Evolutionary conservation across 2,888 invertebrate genomes (phyloP).

Genomic region (Agrochola circellaris): DNA sequence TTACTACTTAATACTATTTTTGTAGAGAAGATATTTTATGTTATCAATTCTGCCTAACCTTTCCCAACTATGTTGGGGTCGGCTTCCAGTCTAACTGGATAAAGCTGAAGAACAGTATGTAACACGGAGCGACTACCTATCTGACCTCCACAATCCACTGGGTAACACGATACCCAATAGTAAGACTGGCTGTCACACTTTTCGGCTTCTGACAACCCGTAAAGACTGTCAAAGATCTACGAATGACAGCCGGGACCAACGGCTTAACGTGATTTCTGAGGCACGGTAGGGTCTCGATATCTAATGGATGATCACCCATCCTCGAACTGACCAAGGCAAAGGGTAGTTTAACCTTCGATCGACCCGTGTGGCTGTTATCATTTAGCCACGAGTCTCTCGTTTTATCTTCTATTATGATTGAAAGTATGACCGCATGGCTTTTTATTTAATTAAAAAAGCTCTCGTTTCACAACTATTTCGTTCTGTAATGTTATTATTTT

Average conservation of each 20-base stretch:
- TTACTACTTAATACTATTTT: slow-evolving; percentile 1
- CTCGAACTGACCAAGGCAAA: not conserved
- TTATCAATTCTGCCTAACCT: not conserved
- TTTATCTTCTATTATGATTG: not conserved
- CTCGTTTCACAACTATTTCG: not conserved
- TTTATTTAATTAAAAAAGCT: not conserved
- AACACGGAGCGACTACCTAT: not conserved
- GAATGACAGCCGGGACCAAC: not conserved
- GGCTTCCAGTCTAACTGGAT: not conserved
- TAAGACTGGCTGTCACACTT: not conserved
- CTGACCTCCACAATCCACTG: not conserved
- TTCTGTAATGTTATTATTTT: not conserved
- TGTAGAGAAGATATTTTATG: not conserved
- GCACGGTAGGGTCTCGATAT: not conserved
- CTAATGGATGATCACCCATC: slow-evolving; percentile 1
- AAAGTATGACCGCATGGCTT: not conserved
- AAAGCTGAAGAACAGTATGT: not conserved
- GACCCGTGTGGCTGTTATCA: not conserved
- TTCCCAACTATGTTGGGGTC: not conserved
- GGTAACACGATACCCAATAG: not conserved
- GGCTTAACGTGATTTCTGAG: not conserved
- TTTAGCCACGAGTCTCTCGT: not conserved
- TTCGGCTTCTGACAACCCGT: not conserved
- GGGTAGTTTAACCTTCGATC: not conserved
- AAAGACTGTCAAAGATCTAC: not conserved